Conservation (phyloP, 2,113 vertebrate genomes). For the Leptosomus discolor region DNA sequence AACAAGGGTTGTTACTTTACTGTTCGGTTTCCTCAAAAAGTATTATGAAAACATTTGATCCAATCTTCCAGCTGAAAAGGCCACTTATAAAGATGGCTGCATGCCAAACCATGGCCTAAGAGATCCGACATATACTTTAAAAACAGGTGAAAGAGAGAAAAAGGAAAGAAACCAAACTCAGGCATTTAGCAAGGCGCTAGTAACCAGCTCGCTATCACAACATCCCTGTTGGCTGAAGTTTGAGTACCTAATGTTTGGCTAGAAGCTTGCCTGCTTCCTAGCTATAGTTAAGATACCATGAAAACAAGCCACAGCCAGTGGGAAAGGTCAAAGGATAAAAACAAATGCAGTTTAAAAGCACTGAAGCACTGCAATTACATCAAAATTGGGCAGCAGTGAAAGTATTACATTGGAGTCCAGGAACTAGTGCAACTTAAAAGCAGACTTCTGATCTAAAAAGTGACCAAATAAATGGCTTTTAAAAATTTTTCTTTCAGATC, state of each 20-base stretch:
- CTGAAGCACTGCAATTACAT: background rate
- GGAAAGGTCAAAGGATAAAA: slow-evolving; percentile 40
- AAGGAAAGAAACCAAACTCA: background rate
- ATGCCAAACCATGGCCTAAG: background rate
- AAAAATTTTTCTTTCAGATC: background rate
- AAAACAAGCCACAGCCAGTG: slow-evolving; percentile 5
- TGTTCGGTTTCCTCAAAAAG: background rate
- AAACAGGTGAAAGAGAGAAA: background rate
- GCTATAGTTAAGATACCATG: background rate
- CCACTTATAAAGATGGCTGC: background rate
- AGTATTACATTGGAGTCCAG: background rate
- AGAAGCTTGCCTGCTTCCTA: background rate
- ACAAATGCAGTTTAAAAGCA: slow-evolving; percentile 25
- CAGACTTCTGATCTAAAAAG: background rate
- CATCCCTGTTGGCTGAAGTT: background rate
- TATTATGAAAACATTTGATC: background rate
- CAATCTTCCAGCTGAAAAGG: background rate
- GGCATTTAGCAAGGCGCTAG: background rate
- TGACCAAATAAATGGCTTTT: background rate
- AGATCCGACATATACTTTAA: background rate
- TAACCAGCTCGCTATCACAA: background rate
- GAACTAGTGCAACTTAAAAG: background rate
- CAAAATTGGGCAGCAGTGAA: background rate
- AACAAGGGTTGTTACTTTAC: background rate
- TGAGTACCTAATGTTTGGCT: background rate